Conservation (phyloP, 2,797 vertebrate species). For the Xyrichtys novacula region DNA sequence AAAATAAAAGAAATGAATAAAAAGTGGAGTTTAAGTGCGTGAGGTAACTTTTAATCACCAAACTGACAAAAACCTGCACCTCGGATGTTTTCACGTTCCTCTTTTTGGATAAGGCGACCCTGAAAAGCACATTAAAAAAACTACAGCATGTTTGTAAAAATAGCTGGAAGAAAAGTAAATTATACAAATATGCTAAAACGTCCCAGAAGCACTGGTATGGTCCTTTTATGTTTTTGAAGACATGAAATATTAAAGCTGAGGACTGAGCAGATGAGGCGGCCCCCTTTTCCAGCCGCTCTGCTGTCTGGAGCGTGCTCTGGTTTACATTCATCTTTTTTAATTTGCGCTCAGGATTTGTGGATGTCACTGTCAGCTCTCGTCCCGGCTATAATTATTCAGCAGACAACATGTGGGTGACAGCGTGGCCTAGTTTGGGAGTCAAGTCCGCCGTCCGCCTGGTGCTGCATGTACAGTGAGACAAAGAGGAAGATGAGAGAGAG, state of each 20-base stretch:
- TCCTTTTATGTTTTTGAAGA: slow-evolving; percentile 1
- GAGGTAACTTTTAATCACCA: no score
- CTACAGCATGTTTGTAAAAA: neutral
- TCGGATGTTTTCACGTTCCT: no score
- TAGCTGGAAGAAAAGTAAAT: slow-evolving; percentile 1
- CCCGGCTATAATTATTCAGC: slow-evolving; percentile 39
- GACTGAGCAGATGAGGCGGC: slow-evolving; percentile 20
- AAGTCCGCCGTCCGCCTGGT: slow-evolving; percentile 4
- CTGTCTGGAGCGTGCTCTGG: neutral
- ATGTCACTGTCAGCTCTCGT: slow-evolving; percentile 23
- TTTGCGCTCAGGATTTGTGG: slow-evolving; percentile 35
- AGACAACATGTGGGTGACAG: slow-evolving; percentile 47
- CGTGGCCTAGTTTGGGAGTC: slow-evolving; percentile 42
- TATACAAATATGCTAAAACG: slow-evolving; percentile 5
- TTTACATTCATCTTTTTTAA: slow-evolving; percentile 50
- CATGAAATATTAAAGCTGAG: slow-evolving; percentile 25
- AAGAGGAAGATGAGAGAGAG: slow-evolving; percentile 4
- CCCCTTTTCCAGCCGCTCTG: neutral
- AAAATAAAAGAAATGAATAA: no score
- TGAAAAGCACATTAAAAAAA: neutral
- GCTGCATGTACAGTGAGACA: slow-evolving; percentile 17
- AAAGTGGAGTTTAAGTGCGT: no score
- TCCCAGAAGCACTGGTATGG: neutral
- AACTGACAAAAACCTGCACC: no score
- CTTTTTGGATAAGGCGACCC: no score